Base-by-base conservation (phyloP, 2,888 invertebrate species). In the Pseudeuparius sepicola region DNA sequence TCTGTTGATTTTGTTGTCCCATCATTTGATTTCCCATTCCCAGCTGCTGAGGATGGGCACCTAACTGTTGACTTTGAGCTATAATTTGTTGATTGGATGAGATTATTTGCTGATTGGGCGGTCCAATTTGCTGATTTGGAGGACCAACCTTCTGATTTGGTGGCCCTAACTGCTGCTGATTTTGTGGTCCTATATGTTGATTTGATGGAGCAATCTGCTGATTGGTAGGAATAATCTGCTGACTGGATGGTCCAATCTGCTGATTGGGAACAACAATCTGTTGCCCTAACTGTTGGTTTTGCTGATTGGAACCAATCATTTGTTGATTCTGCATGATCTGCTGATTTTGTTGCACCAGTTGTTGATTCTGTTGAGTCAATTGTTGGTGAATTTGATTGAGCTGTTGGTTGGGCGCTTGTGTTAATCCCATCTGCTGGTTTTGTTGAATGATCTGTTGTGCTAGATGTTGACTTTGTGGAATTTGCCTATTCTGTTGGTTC, bases 111-210 rank as follows among this genome's bases (percentile, higher is more conserved):
- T n/a, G n/a, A n/a, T n/a, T n/a, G n/a, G n/a, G n/a, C n/a, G n/a
- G n/a, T n/a, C n/a, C n/a, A n/a, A n/a, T n/a, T n/a, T n/a, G n/a
- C n/a, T n/a, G n/a, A n/a, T n/a, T n/a, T n/a, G n/a, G n/a, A n/a
- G 29, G 34, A 7, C 17, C 23, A 57, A 61, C 34, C 52, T 37
- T 56, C 29, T 59, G 61, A 34, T 61, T n/a, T n/a, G 56, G 3
- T 20, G 16, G 10, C 12, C 23, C 20, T 41, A 38, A 13, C 14
- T 41, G 34, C 17, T 44, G 42, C 26, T 42, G 43, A 15, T 33
- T 39, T 32, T 45, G 42, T 24, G 43, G 44, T 40, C 29, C 40
- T 27, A 47, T 39, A 18, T 48, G 47, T 35, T 44, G 45, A 11
- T 15, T 15, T 16, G 18, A 11, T 14, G 16, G 32, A n/a, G 24